Evolutionary conservation across 2,888 invertebrate genomes (phyloP).

Genomic region (Limnephilus rhombicus): DNA sequence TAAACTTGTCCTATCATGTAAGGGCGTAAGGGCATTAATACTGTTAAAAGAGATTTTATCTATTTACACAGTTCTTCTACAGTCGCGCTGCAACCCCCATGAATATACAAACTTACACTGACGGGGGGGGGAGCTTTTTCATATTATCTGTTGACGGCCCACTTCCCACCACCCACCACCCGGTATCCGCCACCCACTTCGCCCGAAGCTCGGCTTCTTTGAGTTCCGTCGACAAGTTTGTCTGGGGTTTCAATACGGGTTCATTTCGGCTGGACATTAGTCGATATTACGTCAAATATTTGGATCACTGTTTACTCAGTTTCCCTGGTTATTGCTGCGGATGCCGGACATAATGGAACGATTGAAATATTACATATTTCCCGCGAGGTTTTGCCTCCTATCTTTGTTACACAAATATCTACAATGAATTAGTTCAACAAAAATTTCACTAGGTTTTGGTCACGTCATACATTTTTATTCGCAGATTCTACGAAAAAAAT

Average conservation of each 20-base stretch:
- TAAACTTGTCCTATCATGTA: background rate
- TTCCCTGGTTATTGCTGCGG: constrained; percentile 36
- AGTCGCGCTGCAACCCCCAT: background rate
- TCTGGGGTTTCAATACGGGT: constrained; percentile 50
- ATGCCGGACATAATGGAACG: constrained; percentile 40
- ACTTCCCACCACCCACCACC: background rate
- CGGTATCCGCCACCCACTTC: background rate
- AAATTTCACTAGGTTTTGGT: background rate
- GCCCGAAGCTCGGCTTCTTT: constrained; percentile 47
- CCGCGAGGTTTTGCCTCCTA: background rate
- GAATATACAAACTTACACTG: background rate
- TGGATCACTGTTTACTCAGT: constrained; percentile 43
- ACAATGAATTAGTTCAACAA: no score
- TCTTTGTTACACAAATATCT: background rate
- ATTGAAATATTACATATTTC: constrained; percentile 45
- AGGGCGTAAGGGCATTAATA: background rate
- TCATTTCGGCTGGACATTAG: constrained; percentile 46
- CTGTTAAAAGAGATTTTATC: background rate
- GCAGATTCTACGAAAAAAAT: no score
- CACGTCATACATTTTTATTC: background rate
- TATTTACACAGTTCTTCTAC: background rate
- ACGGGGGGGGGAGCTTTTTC: constrained; percentile 29
- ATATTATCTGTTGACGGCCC: constrained; percentile 40
- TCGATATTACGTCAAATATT: constrained; percentile 47
- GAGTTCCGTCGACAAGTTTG: constrained; percentile 46